Evolutionary conservation across 1,140 invertebrate genomes (phyloP).

Genomic region (Zaprionus davidi): DNA sequence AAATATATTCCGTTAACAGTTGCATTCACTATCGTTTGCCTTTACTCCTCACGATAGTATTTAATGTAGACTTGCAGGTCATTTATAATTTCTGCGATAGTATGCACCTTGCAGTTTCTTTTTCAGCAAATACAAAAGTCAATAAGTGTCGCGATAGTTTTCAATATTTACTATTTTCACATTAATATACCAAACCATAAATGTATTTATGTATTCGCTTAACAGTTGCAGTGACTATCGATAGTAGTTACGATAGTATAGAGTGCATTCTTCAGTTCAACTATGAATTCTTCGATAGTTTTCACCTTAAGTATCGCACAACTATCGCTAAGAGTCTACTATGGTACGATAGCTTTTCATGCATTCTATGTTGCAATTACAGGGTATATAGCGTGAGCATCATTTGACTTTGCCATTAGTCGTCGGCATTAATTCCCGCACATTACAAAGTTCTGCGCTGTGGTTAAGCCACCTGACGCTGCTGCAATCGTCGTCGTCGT

Average conservation of each 20-base stretch:
- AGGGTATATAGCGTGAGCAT: slow-evolving; percentile 20
- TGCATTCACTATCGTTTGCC: background rate
- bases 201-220: background rate
- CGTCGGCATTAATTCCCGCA: slow-evolving; percentile 48
- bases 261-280: too few relatives aligned
- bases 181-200: background rate
- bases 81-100: background rate
- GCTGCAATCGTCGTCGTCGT: slow-evolving; percentile 6
- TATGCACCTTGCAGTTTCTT: background rate
- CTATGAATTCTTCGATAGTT: too few relatives aligned
- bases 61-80: too few relatives aligned
- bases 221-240: background rate
- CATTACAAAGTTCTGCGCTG: slow-evolving; percentile 54
- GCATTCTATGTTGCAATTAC: background rate
- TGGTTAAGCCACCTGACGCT: slow-evolving; percentile 24
- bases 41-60: too few relatives aligned
- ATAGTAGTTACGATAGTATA: too few relatives aligned
- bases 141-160: background rate
- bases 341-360: background rate
- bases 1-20: too few relatives aligned
- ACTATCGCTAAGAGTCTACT: background rate
- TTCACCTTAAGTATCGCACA: too few relatives aligned
- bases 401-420: background rate
- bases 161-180: background rate
- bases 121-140: background rate